Conservation (phyloP, 2,113 vertebrate genomes). For the Cygnus atratus region DNA sequence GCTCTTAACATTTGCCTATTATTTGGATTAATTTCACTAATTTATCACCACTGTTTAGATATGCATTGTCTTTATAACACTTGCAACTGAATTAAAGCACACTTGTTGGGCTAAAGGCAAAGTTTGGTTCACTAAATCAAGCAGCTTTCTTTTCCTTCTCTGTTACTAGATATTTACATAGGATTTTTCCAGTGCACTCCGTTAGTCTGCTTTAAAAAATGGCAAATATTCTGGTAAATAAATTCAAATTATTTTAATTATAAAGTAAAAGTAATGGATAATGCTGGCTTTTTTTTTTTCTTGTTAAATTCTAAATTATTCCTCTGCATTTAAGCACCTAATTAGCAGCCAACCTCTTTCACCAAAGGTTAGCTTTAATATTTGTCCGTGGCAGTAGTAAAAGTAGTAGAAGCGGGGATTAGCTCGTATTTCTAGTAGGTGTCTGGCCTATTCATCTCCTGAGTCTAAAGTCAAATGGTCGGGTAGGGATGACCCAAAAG, state of each 20-base stretch:
- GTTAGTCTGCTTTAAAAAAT: neutral
- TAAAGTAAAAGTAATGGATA: neutral
- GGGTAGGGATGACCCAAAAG: neutral
- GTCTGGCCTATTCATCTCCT: neutral
- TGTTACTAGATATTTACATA: neutral
- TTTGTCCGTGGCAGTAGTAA: neutral
- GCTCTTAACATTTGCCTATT: slow-evolving; percentile 41
- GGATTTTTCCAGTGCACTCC: neutral
- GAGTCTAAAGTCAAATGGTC: neutral
- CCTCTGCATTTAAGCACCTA: neutral
- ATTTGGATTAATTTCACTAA: slow-evolving; percentile 50
- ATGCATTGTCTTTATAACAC: slow-evolving; percentile 9
- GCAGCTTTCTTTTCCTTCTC: neutral
- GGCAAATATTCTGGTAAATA: neutral
- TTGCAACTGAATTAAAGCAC: slow-evolving; percentile 22
- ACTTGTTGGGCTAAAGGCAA: slow-evolving; percentile 20
- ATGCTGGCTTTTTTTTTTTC: neutral
- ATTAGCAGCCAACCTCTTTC: neutral
- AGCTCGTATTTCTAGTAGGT: neutral
- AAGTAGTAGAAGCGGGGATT: neutral
- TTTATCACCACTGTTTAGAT: slow-evolving; percentile 48
- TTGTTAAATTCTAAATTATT: neutral
- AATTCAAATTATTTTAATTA: neutral
- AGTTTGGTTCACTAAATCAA: slow-evolving; percentile 40
- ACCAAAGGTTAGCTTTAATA: neutral